phyloP scores from a whole-genome alignment of 92 coral and sea anemone genomes.

The Parazoanthus atlanticus region DNA sequence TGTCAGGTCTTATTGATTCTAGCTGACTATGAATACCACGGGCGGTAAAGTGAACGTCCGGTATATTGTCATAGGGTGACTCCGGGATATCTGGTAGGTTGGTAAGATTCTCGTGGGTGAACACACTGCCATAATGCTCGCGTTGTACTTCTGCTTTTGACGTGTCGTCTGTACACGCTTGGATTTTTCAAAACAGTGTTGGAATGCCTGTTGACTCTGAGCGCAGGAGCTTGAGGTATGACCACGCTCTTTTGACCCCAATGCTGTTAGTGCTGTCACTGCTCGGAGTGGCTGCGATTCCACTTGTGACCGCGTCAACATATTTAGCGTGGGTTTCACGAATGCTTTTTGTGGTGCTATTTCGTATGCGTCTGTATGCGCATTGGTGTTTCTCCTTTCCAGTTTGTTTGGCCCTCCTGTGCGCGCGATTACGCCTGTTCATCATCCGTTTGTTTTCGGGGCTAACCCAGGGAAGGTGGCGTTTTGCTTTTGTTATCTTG shows the following conservation, averaged over 20 bases:
- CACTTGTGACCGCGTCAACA: slow-evolving; percentile 46
- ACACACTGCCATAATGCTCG: slow-evolving; percentile 16
- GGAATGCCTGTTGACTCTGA: slow-evolving; percentile 50
- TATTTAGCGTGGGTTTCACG: slow-evolving; percentile 50
- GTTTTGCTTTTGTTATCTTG: neutral
- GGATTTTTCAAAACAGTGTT: slow-evolving; percentile 47
- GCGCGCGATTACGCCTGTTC: too few species aligned
- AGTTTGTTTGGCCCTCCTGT: neutral
- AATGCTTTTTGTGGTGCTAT: slow-evolving; percentile 21
- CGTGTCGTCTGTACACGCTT: slow-evolving; percentile 3
- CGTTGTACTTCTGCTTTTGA: slow-evolving; percentile 34
- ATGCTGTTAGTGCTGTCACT: slow-evolving; percentile 6
- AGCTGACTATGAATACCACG: slow-evolving; percentile 50
- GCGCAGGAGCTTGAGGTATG: slow-evolving; percentile 48
- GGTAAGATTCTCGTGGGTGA: neutral
- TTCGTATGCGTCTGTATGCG: slow-evolving; percentile 13
- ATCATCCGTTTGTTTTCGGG: neutral
- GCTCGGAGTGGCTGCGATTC: slow-evolving; percentile 31
- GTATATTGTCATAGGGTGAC: slow-evolving; percentile 25
- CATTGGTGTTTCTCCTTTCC: slow-evolving; percentile 7
- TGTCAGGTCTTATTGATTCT: slow-evolving; percentile 52
- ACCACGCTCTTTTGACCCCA: slow-evolving; percentile 56
- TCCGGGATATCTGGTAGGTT: slow-evolving; percentile 38
- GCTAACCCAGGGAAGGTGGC: neutral
- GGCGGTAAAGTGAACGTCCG: slow-evolving; percentile 41